Evolutionary conservation across 1,140 invertebrate species (phyloP).

Genomic region (Eueides isabella): DNA sequence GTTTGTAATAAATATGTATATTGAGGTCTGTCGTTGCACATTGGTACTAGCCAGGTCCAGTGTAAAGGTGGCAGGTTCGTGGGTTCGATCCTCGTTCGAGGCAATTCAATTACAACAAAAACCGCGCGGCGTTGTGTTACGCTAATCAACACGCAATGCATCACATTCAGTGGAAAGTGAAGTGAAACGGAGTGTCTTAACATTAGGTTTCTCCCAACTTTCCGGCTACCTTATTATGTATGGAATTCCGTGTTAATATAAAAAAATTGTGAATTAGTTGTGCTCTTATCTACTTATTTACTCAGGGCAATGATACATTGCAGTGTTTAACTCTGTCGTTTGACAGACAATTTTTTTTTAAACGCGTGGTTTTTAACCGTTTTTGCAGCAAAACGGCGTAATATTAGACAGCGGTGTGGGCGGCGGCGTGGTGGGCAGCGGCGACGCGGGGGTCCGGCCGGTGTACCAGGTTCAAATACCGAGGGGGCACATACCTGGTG

Average conservation of each 20-base stretch:
- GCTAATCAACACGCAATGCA: background rate
- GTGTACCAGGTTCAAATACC: conserved; percentile 68
- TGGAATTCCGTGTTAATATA: background rate
- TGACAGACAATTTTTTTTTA: too few species aligned
- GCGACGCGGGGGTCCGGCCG: conserved; percentile 65
- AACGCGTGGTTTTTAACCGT: too few species aligned
- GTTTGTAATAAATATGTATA: too few species aligned
- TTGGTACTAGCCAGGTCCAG: too few species aligned
- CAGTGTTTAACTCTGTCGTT: too few species aligned
- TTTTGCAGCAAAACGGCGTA: conserved; percentile 66
- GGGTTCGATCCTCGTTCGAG: background rate
- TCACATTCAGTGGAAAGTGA: background rate
- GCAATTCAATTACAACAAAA: background rate
- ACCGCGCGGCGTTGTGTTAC: background rate
- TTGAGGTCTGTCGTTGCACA: too few species aligned
- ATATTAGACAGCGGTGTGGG: conserved; percentile 71
- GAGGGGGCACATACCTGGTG: conserved; percentile 62
- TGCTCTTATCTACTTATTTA: too few species aligned
- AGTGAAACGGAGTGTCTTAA: background rate
- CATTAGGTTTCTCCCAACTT: background rate
- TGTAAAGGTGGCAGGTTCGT: background rate
- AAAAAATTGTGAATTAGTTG: background rate
- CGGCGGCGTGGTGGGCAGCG: conserved; percentile 71
- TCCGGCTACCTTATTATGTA: background rate
- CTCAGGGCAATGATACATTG: too few species aligned